phyloP scores from a whole-genome alignment of 2,888 invertebrate species.

The Agrochola lota region DNA sequence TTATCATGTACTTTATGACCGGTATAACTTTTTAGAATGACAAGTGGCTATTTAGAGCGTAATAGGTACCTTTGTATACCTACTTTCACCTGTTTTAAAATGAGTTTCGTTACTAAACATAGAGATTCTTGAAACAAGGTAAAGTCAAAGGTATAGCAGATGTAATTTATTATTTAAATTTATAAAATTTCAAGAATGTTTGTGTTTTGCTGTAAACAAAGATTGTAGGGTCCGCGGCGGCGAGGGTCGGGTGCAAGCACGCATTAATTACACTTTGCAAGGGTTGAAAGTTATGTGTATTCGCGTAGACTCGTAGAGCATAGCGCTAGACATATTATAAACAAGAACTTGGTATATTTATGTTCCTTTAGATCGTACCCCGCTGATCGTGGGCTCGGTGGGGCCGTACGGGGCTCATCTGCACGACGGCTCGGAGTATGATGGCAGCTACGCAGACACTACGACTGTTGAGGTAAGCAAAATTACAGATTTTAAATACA shows the following conservation, averaged over 20 bases:
- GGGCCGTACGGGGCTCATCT: constrained; percentile 98
- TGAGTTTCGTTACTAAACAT: constrained; percentile 38
- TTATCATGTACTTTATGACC: constrained; percentile 64
- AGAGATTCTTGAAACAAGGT: constrained; percentile 47
- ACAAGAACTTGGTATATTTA: constrained; percentile 51
- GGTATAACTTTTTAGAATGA: constrained; percentile 62
- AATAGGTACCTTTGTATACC: constrained; percentile 23
- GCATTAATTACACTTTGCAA: constrained; percentile 87
- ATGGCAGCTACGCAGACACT: constrained; percentile 94
- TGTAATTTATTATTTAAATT: constrained; percentile 66
- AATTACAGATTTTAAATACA: neutral
- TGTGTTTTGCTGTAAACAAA: constrained; percentile 83
- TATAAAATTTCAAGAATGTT: constrained; percentile 83
- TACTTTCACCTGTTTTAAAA: constrained; percentile 41
- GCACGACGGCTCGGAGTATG: constrained; percentile 98
- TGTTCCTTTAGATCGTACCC: constrained; percentile 75
- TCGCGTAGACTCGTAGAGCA: constrained; percentile 68
- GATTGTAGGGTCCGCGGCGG: constrained; percentile 78
- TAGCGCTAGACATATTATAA: constrained; percentile 57
- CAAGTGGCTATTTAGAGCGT: constrained; percentile 55
- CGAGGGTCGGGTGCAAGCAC: constrained; percentile 87
- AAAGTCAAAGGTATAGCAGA: constrained; percentile 44
- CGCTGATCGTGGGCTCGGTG: constrained; percentile 96
- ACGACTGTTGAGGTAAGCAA: constrained; percentile 90
- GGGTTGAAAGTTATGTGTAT: constrained; percentile 77